Evolutionary conservation across 2,797 vertebrate genomes (phyloP), one percentile per base, ranked within the genome.

Genomic region (Alca torda): DNA sequence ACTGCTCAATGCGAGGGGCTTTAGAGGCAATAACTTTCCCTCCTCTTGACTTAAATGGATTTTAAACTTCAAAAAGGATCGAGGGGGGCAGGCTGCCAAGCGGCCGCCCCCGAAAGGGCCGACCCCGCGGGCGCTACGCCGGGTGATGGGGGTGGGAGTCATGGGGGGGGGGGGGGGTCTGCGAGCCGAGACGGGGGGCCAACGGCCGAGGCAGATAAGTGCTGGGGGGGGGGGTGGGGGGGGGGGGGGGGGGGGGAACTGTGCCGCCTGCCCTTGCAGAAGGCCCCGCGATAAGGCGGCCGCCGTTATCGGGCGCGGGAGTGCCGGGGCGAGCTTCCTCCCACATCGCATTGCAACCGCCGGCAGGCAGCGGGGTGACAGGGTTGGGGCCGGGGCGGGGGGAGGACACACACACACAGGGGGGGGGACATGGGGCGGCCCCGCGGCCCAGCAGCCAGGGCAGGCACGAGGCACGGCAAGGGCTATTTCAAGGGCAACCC

Each of bases 11-110:
- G 88, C 96, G 21, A 93, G 82, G 95, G 94, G 96, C 96, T 96
- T 97, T 95, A 75, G 95, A 85, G 93, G 96, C 97, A 91, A 81
- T 93, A 96, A 96, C 96, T 96, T 96, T 95, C 96, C 96, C 96
- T 96, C 95, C 96, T 96, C 96, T 97, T 94, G 95, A 96, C 96
- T 97, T 97, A 96, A 97, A 96, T 89, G 97, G 95, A 97, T 97
- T 97, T 96, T 67, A 78, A 96, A 96, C 96, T 96, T 97, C 95
- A 96, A 96, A 96, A 95, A 92, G 95, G 94, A 93, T 78, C 24
- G 68, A 51, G 67, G 87, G 39, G 90, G 93, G 87, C 87, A 92
- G 19, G 89, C 91, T 91, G 95, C 90, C 93, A 91, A 95, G 94
- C 37, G 4, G 65, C 64, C 41, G 50, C 57, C 73, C 91, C 70